Conservation (phyloP, 2,888 invertebrate species). For the Loripinus fragilis region DNA sequence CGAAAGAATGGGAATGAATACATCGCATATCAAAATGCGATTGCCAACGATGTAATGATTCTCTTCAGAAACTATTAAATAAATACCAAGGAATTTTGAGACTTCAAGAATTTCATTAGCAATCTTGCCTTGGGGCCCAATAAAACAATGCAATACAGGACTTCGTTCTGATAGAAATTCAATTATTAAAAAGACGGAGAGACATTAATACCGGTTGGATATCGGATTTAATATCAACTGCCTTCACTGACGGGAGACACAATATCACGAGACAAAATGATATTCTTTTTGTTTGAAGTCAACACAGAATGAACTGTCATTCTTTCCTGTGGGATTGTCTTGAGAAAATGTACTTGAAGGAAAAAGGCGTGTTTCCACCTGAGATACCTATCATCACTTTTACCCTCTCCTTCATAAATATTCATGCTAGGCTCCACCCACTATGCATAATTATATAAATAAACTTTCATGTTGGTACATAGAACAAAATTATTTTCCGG, state of each 20-base stretch:
- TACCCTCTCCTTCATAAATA: too few species aligned
- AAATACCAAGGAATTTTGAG: slow-evolving; percentile 3
- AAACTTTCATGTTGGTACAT: too few species aligned
- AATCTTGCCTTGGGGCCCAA: not conserved
- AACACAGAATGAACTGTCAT: not conserved
- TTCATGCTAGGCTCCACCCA: too few species aligned
- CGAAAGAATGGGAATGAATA: too few species aligned
- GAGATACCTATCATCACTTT: too few species aligned
- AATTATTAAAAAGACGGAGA: slow-evolving; percentile 6
- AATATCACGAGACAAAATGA: not conserved
- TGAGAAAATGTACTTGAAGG: too few species aligned
- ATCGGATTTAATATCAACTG: slow-evolving; percentile 2
- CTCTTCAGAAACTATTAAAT: not conserved
- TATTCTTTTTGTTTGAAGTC: not conserved
- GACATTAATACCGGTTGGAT: slow-evolving; percentile 7
- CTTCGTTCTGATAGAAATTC: not conserved
- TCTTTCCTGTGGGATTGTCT: too few species aligned
- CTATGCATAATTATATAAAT: too few species aligned
- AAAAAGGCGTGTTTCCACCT: too few species aligned
- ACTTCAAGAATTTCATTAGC: slow-evolving; percentile 18
- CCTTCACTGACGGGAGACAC: not conserved
- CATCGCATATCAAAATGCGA: too few species aligned
- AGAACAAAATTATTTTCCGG: too few species aligned
- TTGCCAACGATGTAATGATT: too few species aligned
- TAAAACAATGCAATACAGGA: slow-evolving; percentile 12